These are phyloP conservation scores for Elephantulus edwardii DNA, from an alignment of 2,113 vertebrate species.

Conservation along the genomic window DNA sequence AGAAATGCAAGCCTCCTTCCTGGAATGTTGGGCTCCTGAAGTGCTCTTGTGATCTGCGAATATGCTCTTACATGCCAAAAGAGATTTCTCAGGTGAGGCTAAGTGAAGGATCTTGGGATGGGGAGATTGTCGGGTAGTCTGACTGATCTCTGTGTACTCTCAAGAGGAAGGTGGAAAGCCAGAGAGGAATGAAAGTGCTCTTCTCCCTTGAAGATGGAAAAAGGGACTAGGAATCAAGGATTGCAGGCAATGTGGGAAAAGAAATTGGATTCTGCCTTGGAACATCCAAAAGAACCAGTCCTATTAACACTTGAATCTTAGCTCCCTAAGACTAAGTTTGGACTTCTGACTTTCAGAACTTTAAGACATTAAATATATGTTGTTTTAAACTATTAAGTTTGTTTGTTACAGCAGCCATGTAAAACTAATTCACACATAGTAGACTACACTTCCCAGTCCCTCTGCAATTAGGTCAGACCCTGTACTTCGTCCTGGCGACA, in stretches of 20 bases:
- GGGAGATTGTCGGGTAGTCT: not conserved
- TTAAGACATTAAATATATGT: not conserved
- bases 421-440: not conserved
- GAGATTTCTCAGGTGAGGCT: not conserved
- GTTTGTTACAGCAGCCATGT: not conserved
- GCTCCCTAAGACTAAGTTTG: not conserved
- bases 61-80: not conserved
- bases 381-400: not conserved
- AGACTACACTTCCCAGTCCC: not conserved
- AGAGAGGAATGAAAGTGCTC: not conserved
- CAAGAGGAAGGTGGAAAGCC: not conserved
- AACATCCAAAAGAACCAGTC: not conserved
- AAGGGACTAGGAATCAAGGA: not conserved
- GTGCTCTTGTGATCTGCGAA: not conserved
- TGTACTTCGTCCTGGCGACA: not conserved
- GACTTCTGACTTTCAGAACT: not conserved
- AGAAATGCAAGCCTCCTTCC: not conserved
- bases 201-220: not conserved
- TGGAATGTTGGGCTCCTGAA: not conserved
- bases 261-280: not conserved
- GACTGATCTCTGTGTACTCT: not conserved
- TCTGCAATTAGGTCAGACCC: not conserved
- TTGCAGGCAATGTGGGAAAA: not conserved
- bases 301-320: not conserved
- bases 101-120: not conserved